Conservation (phyloP, 2,888 invertebrate genomes). For the Adela reaumurella region DNA sequence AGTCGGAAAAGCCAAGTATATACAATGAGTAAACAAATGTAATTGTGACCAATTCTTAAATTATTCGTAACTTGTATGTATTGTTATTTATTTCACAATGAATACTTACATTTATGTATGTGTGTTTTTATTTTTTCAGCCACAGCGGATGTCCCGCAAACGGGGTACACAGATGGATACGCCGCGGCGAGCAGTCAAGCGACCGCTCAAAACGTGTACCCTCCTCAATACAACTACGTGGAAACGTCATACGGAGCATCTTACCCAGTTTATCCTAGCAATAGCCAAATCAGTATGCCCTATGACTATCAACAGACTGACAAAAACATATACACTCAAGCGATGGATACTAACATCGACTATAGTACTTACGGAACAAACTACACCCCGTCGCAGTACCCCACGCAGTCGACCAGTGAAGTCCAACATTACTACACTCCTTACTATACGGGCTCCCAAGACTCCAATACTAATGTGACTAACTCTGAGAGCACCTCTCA, state of each 20-base stretch:
- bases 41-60: background rate
- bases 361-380: background rate
- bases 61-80: background rate
- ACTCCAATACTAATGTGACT: constrained; percentile 25
- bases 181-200: constrained; percentile 19
- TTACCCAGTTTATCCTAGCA: background rate
- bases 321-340: background rate
- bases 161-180: constrained; percentile 38
- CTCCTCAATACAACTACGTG: constrained; percentile 2
- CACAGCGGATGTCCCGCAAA: constrained; percentile 26
- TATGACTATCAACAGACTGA: background rate
- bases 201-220: constrained; percentile 2
- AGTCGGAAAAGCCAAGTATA: too few relatives aligned
- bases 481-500: constrained; percentile 26
- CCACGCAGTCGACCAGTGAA: constrained; percentile 25
- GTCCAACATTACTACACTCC: constrained; percentile 22
- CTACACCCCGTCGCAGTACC: constrained; percentile 35
- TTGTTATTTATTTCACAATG: background rate
- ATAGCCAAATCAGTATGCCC: background rate
- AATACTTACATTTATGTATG: background rate
- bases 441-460: constrained; percentile 32
- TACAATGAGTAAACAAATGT: constrained; percentile 3
- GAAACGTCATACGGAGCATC: background rate
- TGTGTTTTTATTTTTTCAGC: constrained; percentile 25
- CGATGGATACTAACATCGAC: background rate